Evolutionary conservation across 2,888 invertebrate species (phyloP).

Genomic region (Leucoma salicis): DNA sequence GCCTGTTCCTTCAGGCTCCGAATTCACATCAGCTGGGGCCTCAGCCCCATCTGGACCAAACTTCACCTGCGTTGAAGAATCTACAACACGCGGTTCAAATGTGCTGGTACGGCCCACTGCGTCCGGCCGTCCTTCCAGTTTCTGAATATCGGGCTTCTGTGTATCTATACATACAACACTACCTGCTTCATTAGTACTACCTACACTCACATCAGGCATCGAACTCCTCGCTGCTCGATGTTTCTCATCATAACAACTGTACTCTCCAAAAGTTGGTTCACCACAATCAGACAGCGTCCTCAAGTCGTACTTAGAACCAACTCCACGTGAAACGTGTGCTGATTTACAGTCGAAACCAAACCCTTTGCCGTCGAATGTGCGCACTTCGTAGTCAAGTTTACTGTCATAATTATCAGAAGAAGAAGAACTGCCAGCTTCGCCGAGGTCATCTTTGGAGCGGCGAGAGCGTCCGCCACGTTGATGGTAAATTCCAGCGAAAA

Average conservation of each 20-base stretch:
- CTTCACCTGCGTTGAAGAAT: slow-evolving; percentile 77
- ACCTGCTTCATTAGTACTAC: slow-evolving; percentile 83
- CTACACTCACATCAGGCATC: slow-evolving; percentile 83
- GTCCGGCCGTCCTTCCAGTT: slow-evolving; percentile 64
- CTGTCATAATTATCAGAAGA: slow-evolving; percentile 84
- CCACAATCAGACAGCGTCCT: slow-evolving; percentile 79
- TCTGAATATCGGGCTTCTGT: slow-evolving; percentile 77
- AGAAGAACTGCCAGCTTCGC: slow-evolving; percentile 87
- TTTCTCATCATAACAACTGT: slow-evolving; percentile 85
- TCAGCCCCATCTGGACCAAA: slow-evolving; percentile 72
- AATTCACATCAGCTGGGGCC: slow-evolving; percentile 69
- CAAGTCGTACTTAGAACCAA: slow-evolving; percentile 73
- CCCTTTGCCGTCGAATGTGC: slow-evolving; percentile 78
- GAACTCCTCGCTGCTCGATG: slow-evolving; percentile 82
- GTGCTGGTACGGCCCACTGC: slow-evolving; percentile 71
- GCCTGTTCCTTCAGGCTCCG: slow-evolving; percentile 67
- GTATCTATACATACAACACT: slow-evolving; percentile 79
- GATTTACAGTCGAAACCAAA: slow-evolving; percentile 82
- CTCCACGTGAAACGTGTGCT: slow-evolving; percentile 75
- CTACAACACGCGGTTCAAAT: slow-evolving; percentile 76
- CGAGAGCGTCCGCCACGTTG: slow-evolving; percentile 88
- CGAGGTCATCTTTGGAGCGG: slow-evolving; percentile 89
- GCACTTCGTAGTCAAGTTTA: slow-evolving; percentile 79
- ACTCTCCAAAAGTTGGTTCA: slow-evolving; percentile 83
- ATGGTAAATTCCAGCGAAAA: slow-evolving; percentile 94